These are phyloP conservation scores for Ganaspis sp. DNA, from an alignment of 1,140 invertebrate genomes.

Conservation along the genomic window DNA sequence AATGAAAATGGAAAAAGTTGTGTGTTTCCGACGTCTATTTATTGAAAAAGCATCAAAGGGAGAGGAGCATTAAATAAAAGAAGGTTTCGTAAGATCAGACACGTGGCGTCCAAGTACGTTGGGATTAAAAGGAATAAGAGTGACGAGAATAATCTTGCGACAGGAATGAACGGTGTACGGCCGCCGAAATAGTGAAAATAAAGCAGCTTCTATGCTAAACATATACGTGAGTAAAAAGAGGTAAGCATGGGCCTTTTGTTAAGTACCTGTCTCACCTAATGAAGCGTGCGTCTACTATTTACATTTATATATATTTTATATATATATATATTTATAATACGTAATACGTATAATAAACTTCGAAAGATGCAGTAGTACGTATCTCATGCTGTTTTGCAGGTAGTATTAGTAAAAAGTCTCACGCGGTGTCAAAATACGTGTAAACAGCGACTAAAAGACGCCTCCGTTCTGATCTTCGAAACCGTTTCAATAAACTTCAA, in stretches of 20 bases:
- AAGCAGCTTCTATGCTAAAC: constrained; percentile 72
- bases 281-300: constrained; percentile 74
- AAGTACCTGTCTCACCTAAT: constrained; percentile 71
- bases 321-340: constrained; percentile 42
- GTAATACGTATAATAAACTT: constrained; percentile 48
- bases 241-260: constrained; percentile 67
- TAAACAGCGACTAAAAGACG: constrained; percentile 8
- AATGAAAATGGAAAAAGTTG: too few species aligned
- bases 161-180: constrained; percentile 47
- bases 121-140: constrained; percentile 51
- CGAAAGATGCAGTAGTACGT: constrained; percentile 62
- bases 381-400: constrained; percentile 65
- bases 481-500: neutral
- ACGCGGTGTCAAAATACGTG: constrained; percentile 46
- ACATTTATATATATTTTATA: constrained; percentile 60
- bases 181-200: constrained; percentile 58
- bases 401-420: constrained; percentile 61
- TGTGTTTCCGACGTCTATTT: too few species aligned
- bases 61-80: constrained; percentile 15
- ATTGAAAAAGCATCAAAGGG: constrained; percentile 12
- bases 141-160: constrained; percentile 46
- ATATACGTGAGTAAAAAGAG: constrained; percentile 69
- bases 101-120: constrained; percentile 33
- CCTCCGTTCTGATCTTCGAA: constrained; percentile 7
- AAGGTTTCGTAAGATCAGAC: constrained; percentile 46